Evolutionary conservation across 2,113 vertebrate species (phyloP).

Genomic region (Ursus arctos): DNA sequence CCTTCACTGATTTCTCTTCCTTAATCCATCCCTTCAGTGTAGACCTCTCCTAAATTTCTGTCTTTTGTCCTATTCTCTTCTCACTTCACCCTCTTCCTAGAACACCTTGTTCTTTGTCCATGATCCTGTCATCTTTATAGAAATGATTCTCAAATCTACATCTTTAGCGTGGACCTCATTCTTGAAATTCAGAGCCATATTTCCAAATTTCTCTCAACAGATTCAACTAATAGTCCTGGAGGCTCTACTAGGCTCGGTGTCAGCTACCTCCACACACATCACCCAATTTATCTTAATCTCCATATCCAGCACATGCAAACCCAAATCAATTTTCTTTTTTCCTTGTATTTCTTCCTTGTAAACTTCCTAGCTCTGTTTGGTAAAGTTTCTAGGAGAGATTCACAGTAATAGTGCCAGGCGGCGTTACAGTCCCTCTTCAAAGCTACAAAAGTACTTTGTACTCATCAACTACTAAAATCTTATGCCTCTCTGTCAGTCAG

Average conservation of each 20-base stretch:
- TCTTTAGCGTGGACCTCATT: background rate
- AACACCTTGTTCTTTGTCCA: background rate
- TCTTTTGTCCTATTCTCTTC: background rate
- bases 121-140: background rate
- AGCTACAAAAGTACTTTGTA: background rate
- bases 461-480: background rate
- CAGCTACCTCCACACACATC: too few relatives aligned
- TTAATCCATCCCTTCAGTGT: background rate
- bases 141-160: background rate
- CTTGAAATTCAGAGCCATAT: background rate
- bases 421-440: background rate
- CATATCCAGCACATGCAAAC: background rate
- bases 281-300: background rate
- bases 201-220: background rate
- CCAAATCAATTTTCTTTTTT: background rate
- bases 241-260: background rate
- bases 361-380: background rate
- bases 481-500: background rate
- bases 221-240: background rate
- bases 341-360: background rate
- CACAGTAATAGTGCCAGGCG: background rate
- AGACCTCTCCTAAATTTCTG: background rate
- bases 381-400: background rate
- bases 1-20: background rate
- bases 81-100: background rate